A percentile compares a stretch with the other conserved stretches of the same genome.
These are phyloP conservation scores for Plectropomus leopardus DNA, from an alignment of 2,113 vertebrate species.

Conservation along the genomic window DNA sequence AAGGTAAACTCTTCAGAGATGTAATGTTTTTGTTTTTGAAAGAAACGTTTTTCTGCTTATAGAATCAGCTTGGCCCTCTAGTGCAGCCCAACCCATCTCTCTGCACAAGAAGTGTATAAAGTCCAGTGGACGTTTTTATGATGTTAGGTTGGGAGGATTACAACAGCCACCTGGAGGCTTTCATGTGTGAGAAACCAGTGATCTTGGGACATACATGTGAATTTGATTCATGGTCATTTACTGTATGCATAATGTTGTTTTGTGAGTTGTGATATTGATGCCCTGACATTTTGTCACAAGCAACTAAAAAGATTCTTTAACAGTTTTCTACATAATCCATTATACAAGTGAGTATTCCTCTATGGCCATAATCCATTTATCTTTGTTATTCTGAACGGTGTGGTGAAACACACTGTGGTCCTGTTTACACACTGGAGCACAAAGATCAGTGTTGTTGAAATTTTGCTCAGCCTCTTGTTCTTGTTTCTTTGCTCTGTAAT, in stretches of 20 bases:
- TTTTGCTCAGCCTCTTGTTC: background rate
- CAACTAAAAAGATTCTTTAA: too few species aligned
- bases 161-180: background rate
- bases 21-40: background rate
- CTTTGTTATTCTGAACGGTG: background rate
- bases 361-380: background rate
- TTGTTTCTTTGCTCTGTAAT: background rate
- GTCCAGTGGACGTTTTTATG: background rate
- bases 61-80: background rate
- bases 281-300: background rate
- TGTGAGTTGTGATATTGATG: background rate
- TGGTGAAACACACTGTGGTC: background rate
- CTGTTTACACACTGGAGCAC: background rate
- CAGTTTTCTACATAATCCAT: background rate
- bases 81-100: background rate
- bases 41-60: background rate
- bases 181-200: background rate
- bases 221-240: background rate
- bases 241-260: background rate
- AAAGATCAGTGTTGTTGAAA: background rate
- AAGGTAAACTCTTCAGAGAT: background rate
- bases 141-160: background rate
- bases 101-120: background rate
- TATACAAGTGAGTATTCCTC: background rate
- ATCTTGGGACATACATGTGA: background rate